phyloP scores from a whole-genome alignment of 2,113 vertebrate genomes.

The Gymnogyps californianus region DNA sequence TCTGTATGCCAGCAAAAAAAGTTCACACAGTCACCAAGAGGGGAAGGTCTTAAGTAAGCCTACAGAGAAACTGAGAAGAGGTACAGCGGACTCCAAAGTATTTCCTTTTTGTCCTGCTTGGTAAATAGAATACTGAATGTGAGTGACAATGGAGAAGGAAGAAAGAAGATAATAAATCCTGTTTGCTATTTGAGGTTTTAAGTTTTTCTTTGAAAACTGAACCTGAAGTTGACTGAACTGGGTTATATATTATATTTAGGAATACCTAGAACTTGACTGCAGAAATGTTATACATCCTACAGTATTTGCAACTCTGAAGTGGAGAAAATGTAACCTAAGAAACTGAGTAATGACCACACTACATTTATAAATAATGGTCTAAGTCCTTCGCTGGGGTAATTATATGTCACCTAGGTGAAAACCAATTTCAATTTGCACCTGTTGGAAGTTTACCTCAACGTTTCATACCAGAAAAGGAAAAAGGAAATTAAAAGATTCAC shows the following conservation, averaged over 20 bases:
- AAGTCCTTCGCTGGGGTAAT: neutral
- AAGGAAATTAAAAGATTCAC: neutral
- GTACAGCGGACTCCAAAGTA: neutral
- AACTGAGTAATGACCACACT: neutral
- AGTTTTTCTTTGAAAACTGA: constrained; percentile 12
- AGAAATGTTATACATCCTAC: neutral
- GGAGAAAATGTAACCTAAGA: neutral
- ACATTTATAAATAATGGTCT: neutral
- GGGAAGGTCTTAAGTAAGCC: neutral
- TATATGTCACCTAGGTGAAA: neutral
- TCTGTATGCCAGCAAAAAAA: neutral
- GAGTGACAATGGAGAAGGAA: neutral
- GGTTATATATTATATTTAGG: neutral
- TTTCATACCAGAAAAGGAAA: neutral
- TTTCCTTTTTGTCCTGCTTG: neutral
- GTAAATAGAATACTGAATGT: neutral
- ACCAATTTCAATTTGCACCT: neutral
- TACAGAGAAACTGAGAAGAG: neutral
- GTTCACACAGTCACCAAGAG: neutral
- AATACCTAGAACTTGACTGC: neutral
- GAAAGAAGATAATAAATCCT: constrained; percentile 4
- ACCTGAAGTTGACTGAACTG: constrained; percentile 8
- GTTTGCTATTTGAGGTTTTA: constrained; percentile 5
- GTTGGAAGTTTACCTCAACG: neutral
- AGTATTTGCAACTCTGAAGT: neutral